phyloP scores from a whole-genome alignment of 2,888 invertebrate genomes.

The Oscheius sp. region DNA sequence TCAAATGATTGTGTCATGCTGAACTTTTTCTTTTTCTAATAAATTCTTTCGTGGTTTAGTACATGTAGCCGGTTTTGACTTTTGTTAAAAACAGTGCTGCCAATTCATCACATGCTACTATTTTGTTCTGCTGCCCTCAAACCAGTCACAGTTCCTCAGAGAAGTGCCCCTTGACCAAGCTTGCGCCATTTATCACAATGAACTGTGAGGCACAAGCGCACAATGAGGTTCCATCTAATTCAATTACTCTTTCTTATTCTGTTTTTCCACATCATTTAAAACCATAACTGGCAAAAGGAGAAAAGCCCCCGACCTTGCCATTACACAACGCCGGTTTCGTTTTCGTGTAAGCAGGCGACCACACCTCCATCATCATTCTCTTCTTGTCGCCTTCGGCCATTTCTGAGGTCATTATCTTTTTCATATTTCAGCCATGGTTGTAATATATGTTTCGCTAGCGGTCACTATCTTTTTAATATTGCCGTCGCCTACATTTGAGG shows the following conservation, averaged over 20 bases:
- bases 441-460: slow-evolving; percentile 17
- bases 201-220: neutral
- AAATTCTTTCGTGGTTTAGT: slow-evolving; percentile 4
- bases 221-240: slow-evolving; percentile 9
- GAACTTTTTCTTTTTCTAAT: neutral
- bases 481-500: slow-evolving; percentile 43
- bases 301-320: slow-evolving; percentile 27
- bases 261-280: slow-evolving; percentile 8
- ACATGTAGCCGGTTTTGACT: slow-evolving; percentile 14
- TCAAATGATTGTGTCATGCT: slow-evolving; percentile 34
- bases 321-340: slow-evolving; percentile 28
- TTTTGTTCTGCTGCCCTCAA: slow-evolving; percentile 28
- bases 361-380: slow-evolving; percentile 21
- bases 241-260: slow-evolving; percentile 13
- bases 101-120: slow-evolving; percentile 35
- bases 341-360: slow-evolving; percentile 21
- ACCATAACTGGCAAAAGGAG: slow-evolving; percentile 20
- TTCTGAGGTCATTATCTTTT: slow-evolving; percentile 14
- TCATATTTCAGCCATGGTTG: slow-evolving; percentile 23
- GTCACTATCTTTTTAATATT: slow-evolving; percentile 37
- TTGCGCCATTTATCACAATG: neutral
- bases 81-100: slow-evolving; percentile 12
- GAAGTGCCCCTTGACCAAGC: slow-evolving; percentile 16
- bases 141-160: slow-evolving; percentile 31
- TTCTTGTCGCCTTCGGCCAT: neutral